A percentile compares a stretch with the other conserved stretches of the same genome.
phyloP scores from a whole-genome alignment of 2,797 vertebrate species.

The Astyanax mexicanus region DNA sequence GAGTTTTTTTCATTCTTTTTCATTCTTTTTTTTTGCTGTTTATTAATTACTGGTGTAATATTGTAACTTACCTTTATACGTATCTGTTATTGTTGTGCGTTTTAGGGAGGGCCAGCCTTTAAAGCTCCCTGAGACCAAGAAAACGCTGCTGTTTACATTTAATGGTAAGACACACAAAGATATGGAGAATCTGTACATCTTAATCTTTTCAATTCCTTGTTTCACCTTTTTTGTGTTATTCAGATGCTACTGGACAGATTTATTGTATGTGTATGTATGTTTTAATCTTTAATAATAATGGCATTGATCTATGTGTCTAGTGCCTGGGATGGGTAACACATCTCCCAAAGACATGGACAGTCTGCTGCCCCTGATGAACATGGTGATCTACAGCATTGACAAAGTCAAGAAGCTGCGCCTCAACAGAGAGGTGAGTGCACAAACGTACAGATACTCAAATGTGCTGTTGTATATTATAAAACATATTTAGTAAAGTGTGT shows the following conservation, averaged over 20 bases:
- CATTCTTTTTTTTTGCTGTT: too few relatives aligned
- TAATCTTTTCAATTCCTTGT: not conserved
- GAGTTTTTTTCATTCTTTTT: slow-evolving; percentile 43
- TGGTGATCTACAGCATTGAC: slow-evolving; percentile 98
- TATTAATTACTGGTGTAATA: not conserved
- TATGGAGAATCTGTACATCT: not conserved
- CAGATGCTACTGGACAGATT: not conserved
- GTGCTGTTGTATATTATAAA: too few relatives aligned
- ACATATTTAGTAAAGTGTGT: too few relatives aligned
- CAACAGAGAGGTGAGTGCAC: slow-evolving; percentile 90
- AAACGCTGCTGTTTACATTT: slow-evolving; percentile 99
- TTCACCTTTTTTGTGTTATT: too few relatives aligned
- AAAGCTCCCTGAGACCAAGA: slow-evolving; percentile 98
- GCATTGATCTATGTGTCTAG: slow-evolving; percentile 67
- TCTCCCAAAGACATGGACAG: slow-evolving; percentile 99
- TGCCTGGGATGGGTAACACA: slow-evolving; percentile 98
- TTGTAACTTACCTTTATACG: not conserved
- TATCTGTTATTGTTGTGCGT: not conserved
- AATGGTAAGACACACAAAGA: slow-evolving; percentile 80
- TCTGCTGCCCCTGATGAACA: slow-evolving; percentile 97
- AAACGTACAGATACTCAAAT: not conserved
- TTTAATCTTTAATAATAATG: not conserved
- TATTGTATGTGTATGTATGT: not conserved
- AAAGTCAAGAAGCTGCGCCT: slow-evolving; percentile 98
- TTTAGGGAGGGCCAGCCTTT: slow-evolving; percentile 96